phyloP scores from a whole-genome alignment of 2,888 invertebrate genomes.

The Tricholauxania praeusta region DNA sequence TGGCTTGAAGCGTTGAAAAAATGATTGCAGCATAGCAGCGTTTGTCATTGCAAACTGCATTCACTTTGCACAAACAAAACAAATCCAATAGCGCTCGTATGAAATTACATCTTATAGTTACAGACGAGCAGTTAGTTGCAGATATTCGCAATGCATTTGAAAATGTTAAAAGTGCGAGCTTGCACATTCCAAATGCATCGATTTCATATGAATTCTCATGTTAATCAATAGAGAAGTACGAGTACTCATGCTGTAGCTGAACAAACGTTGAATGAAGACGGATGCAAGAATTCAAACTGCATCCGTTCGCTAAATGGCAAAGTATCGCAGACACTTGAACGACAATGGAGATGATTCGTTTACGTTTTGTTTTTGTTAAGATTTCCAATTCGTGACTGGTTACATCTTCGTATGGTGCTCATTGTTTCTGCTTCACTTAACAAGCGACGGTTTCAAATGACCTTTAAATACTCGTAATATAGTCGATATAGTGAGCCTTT shows the following conservation, averaged over 20 bases:
- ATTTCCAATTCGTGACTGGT: slow-evolving; percentile 39
- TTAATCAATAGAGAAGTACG: neutral
- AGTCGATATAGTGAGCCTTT: slow-evolving; percentile 13
- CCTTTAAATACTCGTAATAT: slow-evolving; percentile 43
- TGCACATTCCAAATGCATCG: slow-evolving; percentile 11
- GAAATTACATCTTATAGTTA: no score
- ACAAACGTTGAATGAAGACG: neutral
- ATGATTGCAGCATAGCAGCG: no score
- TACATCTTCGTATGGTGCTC: slow-evolving; percentile 33
- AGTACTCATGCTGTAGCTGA: no score
- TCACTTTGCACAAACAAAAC: no score
- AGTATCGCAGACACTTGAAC: slow-evolving; percentile 44
- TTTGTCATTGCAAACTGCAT: no score
- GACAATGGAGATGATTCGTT: slow-evolving; percentile 22
- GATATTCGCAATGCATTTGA: neutral
- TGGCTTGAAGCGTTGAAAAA: neutral
- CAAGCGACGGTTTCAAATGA: slow-evolving; percentile 40
- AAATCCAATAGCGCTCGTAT: no score
- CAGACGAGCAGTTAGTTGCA: no score
- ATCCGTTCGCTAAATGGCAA: slow-evolving; percentile 55
- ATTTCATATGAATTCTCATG: neutral
- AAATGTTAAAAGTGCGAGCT: slow-evolving; percentile 32
- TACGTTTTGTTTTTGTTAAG: neutral
- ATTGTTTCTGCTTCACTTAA: slow-evolving; percentile 45
- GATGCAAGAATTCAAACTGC: slow-evolving; percentile 19